These are phyloP conservation scores for Catharus fuscescens DNA, from an alignment of 2,113 vertebrate species.

Conservation along the genomic window DNA sequence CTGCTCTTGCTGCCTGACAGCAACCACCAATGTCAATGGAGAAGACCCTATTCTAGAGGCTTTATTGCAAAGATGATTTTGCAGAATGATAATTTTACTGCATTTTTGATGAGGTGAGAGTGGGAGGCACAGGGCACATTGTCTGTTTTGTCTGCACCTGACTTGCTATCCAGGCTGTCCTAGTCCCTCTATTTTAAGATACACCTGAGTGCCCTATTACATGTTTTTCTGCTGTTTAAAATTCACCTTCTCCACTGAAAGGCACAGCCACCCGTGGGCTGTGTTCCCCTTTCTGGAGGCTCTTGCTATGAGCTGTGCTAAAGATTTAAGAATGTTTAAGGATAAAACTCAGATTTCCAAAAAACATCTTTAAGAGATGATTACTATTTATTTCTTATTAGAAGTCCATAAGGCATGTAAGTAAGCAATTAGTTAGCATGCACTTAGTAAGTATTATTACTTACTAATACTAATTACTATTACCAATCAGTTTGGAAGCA, in stretches of 20 bases:
- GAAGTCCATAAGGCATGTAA: not conserved
- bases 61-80: not conserved
- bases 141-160: not conserved
- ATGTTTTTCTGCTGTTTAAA: not conserved
- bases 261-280: rapidly evolving
- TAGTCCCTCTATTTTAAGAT: not conserved
- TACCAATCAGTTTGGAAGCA: not conserved
- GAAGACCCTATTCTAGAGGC: not conserved
- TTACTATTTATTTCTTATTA: not conserved
- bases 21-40: not conserved
- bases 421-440: not conserved
- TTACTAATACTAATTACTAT: not conserved
- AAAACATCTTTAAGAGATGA: not conserved
- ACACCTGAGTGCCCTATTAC: rapidly evolving
- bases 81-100: not conserved
- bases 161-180: not conserved
- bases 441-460: not conserved
- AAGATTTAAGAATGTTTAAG: not conserved
- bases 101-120: not conserved
- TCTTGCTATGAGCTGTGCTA: not conserved
- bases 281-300: not conserved
- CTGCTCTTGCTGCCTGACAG: not conserved
- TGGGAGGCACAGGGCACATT: not conserved
- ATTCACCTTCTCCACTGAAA: not conserved
- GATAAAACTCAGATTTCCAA: not conserved